phyloP scores from a whole-genome alignment of 2,113 vertebrate species.

The Baryphthengus martii region DNA sequence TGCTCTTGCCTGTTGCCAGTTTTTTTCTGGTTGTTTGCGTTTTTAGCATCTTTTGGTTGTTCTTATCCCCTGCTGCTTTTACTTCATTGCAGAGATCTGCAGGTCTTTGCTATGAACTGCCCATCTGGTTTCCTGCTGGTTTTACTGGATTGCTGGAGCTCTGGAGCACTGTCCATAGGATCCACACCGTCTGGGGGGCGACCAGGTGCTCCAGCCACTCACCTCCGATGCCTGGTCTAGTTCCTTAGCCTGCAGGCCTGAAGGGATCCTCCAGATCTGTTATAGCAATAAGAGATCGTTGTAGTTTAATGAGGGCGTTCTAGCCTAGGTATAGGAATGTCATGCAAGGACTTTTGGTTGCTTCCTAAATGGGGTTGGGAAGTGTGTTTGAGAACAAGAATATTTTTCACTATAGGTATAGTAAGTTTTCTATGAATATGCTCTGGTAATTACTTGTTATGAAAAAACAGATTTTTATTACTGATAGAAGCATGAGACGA shows the following conservation, averaged over 20 bases:
- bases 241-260: background rate
- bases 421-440: background rate
- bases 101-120: background rate
- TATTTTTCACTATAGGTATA: background rate
- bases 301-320: background rate
- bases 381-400: background rate
- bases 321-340: background rate
- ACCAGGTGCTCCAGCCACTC: background rate
- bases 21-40: background rate
- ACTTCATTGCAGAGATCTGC: background rate
- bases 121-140: conserved; percentile 11
- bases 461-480: background rate
- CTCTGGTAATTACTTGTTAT: background rate
- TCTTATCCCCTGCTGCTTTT: background rate
- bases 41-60: conserved; percentile 33
- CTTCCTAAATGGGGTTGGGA: background rate
- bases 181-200: background rate
- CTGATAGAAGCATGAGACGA: background rate
- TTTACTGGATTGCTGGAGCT: background rate
- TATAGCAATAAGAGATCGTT: background rate
- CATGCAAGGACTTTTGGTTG: background rate
- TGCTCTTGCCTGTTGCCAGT: background rate
- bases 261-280: background rate
- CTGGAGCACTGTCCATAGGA: background rate
- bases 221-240: background rate